Conservation (phyloP, 2,797 vertebrate genomes). For the Anguilla marmorata region DNA sequence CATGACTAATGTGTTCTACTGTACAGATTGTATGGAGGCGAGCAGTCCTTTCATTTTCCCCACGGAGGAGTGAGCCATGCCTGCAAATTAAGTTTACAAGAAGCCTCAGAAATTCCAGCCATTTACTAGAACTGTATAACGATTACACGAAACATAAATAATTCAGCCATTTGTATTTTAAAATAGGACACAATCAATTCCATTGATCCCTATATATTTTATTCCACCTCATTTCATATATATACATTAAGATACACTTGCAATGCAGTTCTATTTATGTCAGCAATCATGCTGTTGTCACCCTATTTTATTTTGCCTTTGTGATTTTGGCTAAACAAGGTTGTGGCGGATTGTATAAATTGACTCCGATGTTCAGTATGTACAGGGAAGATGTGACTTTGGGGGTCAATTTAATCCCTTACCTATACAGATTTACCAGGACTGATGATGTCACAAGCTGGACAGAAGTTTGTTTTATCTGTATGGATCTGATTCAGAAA, state of each 20-base stretch:
- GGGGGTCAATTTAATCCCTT: neutral
- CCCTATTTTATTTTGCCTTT: neutral
- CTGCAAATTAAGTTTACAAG: neutral
- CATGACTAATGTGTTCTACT: constrained; percentile 57
- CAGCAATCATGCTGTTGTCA: neutral
- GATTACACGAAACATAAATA: neutral
- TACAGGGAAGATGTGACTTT: neutral
- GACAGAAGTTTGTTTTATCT: neutral
- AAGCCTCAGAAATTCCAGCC: constrained; percentile 2
- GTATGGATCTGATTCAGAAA: neutral
- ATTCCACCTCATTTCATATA: neutral
- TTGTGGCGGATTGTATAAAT: neutral
- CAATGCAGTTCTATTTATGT: neutral
- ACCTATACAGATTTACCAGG: neutral
- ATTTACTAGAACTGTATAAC: neutral
- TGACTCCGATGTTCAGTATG: neutral
- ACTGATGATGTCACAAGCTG: neutral
- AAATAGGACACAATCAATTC: neutral
- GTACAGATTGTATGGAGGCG: constrained; percentile 14
- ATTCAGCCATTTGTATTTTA: constrained; percentile 2
- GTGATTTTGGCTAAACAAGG: neutral
- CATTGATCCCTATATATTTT: neutral
- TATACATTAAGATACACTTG: neutral
- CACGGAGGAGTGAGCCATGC: neutral
- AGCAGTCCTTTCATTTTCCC: neutral